A percentile compares a stretch with the other conserved stretches of the same genome.
Conservation (phyloP, 92 coral and sea anemone genomes). For the Micromussa lordhowensis region DNA sequence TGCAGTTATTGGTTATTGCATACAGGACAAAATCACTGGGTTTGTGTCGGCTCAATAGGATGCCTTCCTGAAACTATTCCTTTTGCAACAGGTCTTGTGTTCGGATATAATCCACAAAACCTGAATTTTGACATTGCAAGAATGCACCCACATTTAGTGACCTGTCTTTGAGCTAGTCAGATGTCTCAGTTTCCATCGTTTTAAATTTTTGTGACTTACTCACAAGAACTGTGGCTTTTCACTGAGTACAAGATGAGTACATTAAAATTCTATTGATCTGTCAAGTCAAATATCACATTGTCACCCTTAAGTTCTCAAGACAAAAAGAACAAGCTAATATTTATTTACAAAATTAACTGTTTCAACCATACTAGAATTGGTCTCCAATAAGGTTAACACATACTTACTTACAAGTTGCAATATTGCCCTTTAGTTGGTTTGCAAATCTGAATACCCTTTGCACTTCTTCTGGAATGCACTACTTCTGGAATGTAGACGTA, state of each 20-base stretch:
- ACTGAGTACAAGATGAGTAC: conserved; percentile 9
- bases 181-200: conserved; percentile 43
- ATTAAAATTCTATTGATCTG: conserved; percentile 20
- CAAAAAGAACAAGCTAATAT: conserved; percentile 29
- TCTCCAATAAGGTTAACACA: neutral
- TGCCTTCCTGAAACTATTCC: no score
- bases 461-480: no score
- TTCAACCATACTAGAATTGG: conserved; percentile 31
- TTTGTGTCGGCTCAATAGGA: no score
- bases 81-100: no score
- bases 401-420: no score
- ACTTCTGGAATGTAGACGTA: no score
- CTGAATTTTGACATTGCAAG: no score
- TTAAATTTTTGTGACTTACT: conserved; percentile 9
- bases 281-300: conserved; percentile 28
- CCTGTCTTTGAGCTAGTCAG: conserved; percentile 68
- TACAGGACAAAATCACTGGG: no score
- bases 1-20: no score
- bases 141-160: conserved; percentile 75
- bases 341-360: conserved; percentile 38
- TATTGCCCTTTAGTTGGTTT: no score
- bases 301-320: conserved; percentile 20
- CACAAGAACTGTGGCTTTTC: conserved; percentile 6
- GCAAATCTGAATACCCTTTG: no score
- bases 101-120: no score